Percentiles rank a stretch among this genome's conserved stretches.
phyloP scores from a whole-genome alignment of 2,113 vertebrate species.

The Nanger granti region DNA sequence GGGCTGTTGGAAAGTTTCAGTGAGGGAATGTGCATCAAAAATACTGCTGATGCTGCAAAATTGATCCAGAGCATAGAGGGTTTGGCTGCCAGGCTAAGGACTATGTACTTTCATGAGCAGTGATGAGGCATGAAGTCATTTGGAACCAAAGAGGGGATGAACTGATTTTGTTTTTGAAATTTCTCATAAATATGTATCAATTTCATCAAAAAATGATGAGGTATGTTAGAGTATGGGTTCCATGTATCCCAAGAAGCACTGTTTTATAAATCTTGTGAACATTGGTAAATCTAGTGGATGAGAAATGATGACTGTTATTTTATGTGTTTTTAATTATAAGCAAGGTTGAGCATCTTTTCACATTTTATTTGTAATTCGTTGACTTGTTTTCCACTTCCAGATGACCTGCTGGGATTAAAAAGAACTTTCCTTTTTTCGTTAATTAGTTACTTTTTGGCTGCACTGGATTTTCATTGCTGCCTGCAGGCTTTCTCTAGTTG shows the following conservation, averaged over 20 bases:
- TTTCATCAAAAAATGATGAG: background rate
- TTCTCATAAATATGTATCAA: conserved; percentile 16
- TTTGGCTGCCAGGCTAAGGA: background rate
- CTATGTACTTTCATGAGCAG: background rate
- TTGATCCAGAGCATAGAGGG: fast-evolving
- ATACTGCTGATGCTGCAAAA: background rate
- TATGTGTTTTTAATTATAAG: background rate
- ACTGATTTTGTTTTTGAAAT: background rate
- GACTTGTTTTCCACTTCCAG: background rate
- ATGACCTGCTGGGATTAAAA: background rate
- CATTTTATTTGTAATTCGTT: background rate
- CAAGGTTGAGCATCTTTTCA: background rate
- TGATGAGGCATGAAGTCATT: background rate
- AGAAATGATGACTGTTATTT: background rate
- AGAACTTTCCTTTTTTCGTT: background rate
- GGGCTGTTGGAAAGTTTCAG: background rate
- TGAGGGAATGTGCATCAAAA: background rate
- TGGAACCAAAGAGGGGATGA: background rate
- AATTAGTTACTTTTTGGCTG: background rate
- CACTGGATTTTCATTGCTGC: background rate
- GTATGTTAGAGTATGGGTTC: background rate
- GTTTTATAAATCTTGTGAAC: background rate
- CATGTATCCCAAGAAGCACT: background rate
- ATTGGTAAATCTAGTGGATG: background rate
- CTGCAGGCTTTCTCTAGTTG: background rate